Conservation (phyloP, 2,888 invertebrate genomes). For the Lordiphosa andalusiaca region DNA sequence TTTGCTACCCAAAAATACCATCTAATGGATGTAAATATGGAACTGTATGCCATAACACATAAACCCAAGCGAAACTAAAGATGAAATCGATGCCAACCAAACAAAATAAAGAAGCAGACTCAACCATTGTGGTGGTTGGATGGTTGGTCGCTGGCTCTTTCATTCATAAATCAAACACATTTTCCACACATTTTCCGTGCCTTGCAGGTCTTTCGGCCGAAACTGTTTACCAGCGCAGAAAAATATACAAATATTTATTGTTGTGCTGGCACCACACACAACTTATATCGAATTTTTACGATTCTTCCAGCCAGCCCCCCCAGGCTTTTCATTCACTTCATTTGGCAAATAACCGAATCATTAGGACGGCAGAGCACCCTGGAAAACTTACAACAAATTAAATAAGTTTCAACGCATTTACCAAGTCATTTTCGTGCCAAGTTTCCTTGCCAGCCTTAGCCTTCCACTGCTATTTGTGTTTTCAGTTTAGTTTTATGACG, state of each 20-base stretch:
- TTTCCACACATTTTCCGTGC: slow-evolving; percentile 33
- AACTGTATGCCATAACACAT: slow-evolving; percentile 1
- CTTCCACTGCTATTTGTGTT: slow-evolving; percentile 56
- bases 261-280: slow-evolving; percentile 9
- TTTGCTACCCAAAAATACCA: slow-evolving; percentile 17
- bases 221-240: slow-evolving; percentile 41
- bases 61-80: slow-evolving; percentile 23
- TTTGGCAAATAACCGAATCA: slow-evolving; percentile 29
- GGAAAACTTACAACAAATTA: slow-evolving; percentile 62
- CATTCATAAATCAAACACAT: slow-evolving; percentile 66
- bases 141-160: neutral
- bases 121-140: neutral
- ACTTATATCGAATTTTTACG: slow-evolving; percentile 6
- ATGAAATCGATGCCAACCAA: slow-evolving; percentile 54
- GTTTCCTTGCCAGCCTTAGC: slow-evolving; percentile 22
- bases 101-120: slow-evolving; percentile 14
- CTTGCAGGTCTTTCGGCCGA: slow-evolving; percentile 17
- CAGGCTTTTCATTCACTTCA: slow-evolving; percentile 23
- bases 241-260: slow-evolving; percentile 65
- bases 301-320: neutral
- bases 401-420: slow-evolving; percentile 73
- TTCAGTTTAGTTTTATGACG: slow-evolving; percentile 64
- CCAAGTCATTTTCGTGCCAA: slow-evolving; percentile 68
- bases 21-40: slow-evolving; percentile 35
- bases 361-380: slow-evolving; percentile 18